A percentile compares a stretch with the other conserved stretches of the same genome.
phyloP scores from a whole-genome alignment of 2,113 vertebrate genomes.

The Polyodon spathula region DNA sequence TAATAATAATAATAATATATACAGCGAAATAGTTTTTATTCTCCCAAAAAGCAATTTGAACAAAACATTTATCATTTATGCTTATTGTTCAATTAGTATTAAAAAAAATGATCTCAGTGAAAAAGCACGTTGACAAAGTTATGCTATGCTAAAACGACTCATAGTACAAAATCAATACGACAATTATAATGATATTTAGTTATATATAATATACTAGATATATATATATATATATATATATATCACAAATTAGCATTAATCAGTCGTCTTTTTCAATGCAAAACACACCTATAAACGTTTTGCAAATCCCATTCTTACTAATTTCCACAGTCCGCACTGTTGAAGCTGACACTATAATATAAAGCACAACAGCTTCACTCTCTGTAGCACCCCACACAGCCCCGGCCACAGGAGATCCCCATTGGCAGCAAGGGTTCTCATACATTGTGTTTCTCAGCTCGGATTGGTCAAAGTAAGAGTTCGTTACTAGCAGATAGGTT shows the following conservation, averaged over 20 bases:
- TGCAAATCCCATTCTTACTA: neutral
- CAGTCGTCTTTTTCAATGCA: neutral
- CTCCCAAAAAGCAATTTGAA: too few species aligned
- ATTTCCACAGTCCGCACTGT: neutral
- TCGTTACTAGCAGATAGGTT: rapidly evolving
- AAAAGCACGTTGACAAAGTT: too few species aligned
- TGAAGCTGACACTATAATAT: constrained; percentile 26
- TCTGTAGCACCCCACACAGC: constrained; percentile 33
- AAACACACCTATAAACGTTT: neutral
- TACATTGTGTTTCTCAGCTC: rapidly evolving
- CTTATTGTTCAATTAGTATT: too few species aligned
- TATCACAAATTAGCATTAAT: neutral
- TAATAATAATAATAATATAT: too few species aligned
- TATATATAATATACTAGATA: too few species aligned
- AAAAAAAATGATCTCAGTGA: too few species aligned
- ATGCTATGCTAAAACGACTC: too few species aligned
- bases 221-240: too few species aligned
- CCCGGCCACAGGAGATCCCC: constrained; percentile 13
- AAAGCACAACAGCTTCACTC: constrained; percentile 36
- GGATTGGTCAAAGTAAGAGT: constrained; percentile 29
- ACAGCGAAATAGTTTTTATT: too few species aligned
- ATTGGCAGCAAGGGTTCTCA: constrained; percentile 31
- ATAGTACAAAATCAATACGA: too few species aligned
- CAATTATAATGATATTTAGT: too few species aligned
- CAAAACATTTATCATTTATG: too few species aligned